Evolutionary conservation across 2,113 vertebrate genomes (phyloP).

Genomic region (Acrocephalus arundinaceus): DNA sequence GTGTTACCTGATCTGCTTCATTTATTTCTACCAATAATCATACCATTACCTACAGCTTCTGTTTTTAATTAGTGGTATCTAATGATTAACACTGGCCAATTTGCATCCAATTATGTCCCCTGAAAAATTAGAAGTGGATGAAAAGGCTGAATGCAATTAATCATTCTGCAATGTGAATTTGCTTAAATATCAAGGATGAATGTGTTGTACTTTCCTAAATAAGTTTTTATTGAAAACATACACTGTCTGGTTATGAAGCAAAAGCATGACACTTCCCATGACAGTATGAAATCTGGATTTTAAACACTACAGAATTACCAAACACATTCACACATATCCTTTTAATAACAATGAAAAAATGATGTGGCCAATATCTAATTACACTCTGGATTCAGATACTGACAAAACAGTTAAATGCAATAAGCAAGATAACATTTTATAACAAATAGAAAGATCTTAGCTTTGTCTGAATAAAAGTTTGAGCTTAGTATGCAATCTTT

Average conservation of each 20-base stretch:
- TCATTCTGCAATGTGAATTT: constrained; percentile 42
- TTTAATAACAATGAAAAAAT: background rate
- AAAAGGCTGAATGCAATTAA: constrained; percentile 67
- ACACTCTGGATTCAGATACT: background rate
- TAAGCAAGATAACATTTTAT: background rate
- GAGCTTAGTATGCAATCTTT: background rate
- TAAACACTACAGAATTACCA: background rate
- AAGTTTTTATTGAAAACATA: constrained; percentile 44
- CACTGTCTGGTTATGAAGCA: background rate
- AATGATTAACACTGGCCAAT: constrained; percentile 75
- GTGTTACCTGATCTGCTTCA: constrained; percentile 66
- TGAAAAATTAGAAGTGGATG: constrained; percentile 70
- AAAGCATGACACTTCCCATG: background rate
- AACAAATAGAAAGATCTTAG: background rate
- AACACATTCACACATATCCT: background rate
- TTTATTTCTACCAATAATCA: constrained; percentile 76
- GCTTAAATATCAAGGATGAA: constrained; percentile 58
- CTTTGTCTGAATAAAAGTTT: background rate
- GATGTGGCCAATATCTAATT: background rate
- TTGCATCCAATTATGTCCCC: constrained; percentile 72
- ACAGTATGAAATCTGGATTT: constrained; percentile 3
- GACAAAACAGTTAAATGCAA: background rate
- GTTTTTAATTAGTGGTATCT: constrained; percentile 75
- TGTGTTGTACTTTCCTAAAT: constrained; percentile 40
- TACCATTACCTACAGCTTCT: constrained; percentile 73